A percentile compares a stretch with the other conserved stretches of the same genome.
phyloP scores from a whole-genome alignment of 2,113 vertebrate species.

The Atrichornis clamosus region DNA sequence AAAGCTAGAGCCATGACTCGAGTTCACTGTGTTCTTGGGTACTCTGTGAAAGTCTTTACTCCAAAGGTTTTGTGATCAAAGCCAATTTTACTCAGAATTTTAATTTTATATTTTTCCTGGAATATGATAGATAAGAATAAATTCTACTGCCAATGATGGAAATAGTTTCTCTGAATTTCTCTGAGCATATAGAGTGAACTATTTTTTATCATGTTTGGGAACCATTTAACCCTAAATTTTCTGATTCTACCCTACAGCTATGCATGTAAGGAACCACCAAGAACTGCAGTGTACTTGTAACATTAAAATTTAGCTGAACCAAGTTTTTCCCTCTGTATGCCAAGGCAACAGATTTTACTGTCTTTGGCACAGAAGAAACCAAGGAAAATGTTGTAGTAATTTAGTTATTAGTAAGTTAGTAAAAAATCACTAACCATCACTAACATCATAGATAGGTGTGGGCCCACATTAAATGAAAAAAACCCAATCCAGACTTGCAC shows the following conservation, averaged over 20 bases:
- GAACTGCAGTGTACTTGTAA: neutral
- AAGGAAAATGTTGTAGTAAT: too few relatives aligned
- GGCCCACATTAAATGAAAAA: neutral
- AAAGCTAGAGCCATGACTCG: neutral
- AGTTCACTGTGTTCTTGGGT: neutral
- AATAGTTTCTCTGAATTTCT: neutral
- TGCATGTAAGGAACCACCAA: neutral
- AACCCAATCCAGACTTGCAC: neutral
- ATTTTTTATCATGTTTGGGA: neutral
- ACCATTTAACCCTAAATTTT: neutral
- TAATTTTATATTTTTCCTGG: neutral
- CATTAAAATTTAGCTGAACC: neutral
- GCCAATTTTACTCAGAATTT: neutral
- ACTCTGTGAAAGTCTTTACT: neutral
- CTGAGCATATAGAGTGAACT: neutral
- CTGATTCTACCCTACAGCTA: neutral
- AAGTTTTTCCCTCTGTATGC: neutral
- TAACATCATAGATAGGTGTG: neutral
- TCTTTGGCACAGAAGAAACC: neutral
- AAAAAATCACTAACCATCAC: neutral
- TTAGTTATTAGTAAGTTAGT: too few relatives aligned
- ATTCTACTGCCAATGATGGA: neutral
- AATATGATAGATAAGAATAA: neutral
- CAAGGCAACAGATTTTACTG: neutral
- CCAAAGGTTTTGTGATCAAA: neutral